These are phyloP conservation scores for Eospalax fontanierii DNA, from an alignment of 2,797 vertebrate species.

Conservation along the genomic window DNA sequence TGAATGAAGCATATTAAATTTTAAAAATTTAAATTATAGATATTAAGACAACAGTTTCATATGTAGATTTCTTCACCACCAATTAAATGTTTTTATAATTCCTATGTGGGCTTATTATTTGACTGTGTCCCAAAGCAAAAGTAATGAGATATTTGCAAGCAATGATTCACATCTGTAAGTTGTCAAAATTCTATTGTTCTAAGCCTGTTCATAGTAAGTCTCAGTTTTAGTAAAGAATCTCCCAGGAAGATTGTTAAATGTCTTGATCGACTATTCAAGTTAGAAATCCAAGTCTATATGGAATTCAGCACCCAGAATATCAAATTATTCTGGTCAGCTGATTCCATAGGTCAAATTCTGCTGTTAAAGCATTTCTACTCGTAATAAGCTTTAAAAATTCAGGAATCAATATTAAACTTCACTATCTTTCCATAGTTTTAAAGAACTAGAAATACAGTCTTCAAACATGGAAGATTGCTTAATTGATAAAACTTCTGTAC, in stretches of 20 bases:
- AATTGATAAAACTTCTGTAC: not conserved
- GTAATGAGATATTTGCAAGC: not conserved
- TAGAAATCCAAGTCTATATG: not conserved
- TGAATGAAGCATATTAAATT: not conserved
- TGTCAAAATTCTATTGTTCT: not conserved
- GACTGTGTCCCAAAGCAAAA: not conserved
- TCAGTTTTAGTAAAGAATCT: constrained; percentile 2
- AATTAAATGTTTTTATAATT: not conserved
- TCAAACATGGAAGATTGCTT: not conserved
- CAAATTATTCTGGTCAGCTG: not conserved
- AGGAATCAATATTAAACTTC: not conserved
- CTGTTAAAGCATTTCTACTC: not conserved
- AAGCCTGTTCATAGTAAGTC: not conserved
- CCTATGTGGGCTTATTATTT: not conserved
- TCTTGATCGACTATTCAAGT: not conserved
- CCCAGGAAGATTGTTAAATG: not conserved
- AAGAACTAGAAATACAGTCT: not conserved
- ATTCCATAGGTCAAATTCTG: not conserved
- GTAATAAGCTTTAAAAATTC: not conserved
- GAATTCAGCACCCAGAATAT: not conserved
- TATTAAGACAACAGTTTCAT: not conserved
- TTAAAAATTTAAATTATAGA: constrained; percentile 24
- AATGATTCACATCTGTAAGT: not conserved
- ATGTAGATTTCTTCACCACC: not conserved
- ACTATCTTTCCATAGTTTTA: not conserved